Evolutionary conservation across 2,797 vertebrate species (phyloP), one percentile per base, ranked within the genome.

Genomic region (Echeneis naucrates): DNA sequence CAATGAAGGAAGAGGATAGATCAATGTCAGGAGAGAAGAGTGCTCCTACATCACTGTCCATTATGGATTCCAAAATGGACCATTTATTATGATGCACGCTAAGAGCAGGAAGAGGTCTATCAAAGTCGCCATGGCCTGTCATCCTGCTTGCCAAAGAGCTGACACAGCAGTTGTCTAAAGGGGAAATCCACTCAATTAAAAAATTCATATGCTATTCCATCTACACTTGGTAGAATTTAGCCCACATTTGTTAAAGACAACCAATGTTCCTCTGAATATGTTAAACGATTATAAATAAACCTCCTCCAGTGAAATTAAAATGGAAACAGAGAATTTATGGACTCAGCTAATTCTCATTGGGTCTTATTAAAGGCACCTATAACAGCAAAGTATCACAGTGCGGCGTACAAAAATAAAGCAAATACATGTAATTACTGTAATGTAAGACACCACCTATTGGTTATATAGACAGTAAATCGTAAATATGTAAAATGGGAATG

Each of bases 41-140:
- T 78, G 80, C 85, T 79, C 60, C 50, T 81, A 42, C 84, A 75
- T 89, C 78, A 84, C 51, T 26, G 81, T 82, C 87, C 88, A 89
- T 91, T 92, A 93, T 83, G 78, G 88, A 86, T 87, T 84, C 51
- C 32, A 77, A 77, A 85, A 90, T 87, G 82, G 87, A 87, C 58
- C 75, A 19, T 88, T 89, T 73, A 92, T 91, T 67, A 78, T 87
- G 86, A 92, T 86, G 81, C 35, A 78, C 14, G 51, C 84, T 91
- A 82, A 92, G 80, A 92, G 88, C 84, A 89, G 90, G 90, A 90
- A 92, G 87, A 82, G 63, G 48, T 58, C 85, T 53, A 81, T 87
- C 73, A 63, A 40, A 74, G 73, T 68, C 77, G 75, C 76, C 62
- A 17, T 48, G 38, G 27, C 70, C 55, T 17, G 59, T 74, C 51